These are phyloP conservation scores for Characodon lateralis DNA, from an alignment of 2,797 vertebrate genomes.

Conservation along the genomic window DNA sequence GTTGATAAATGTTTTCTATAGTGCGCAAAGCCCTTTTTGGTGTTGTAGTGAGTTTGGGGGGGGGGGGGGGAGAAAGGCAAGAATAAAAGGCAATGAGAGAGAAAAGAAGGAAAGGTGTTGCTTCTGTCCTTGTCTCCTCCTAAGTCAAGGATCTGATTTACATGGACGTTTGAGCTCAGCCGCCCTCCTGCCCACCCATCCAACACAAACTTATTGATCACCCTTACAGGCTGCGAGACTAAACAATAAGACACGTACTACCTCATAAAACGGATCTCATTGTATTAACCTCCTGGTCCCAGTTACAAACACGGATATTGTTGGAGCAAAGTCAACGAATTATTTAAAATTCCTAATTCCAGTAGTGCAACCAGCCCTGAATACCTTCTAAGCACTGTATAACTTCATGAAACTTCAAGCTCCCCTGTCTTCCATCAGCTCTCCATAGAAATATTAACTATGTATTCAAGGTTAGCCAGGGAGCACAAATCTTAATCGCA, in stretches of 20 bases:
- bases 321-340: not conserved
- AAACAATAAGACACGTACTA: constrained; percentile 23
- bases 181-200: constrained; percentile 35
- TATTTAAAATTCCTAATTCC: constrained; percentile 5
- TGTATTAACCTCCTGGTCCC: not conserved
- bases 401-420: constrained; percentile 16
- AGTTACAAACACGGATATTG: not conserved
- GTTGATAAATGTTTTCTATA: too few relatives aligned
- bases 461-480: constrained; percentile 50
- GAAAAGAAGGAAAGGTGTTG: constrained; percentile 43
- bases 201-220: constrained; percentile 68
- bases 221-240: constrained; percentile 45
- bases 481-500: constrained; percentile 61
- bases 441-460: constrained; percentile 24
- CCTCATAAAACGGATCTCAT: constrained; percentile 17
- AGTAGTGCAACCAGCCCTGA: not conserved
- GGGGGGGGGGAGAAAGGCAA: constrained; percentile 14
- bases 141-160: constrained; percentile 83
- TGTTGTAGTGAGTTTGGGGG: too few relatives aligned
- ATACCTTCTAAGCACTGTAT: not conserved
- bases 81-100: constrained; percentile 27
- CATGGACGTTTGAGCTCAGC: constrained; percentile 71
- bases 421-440: constrained; percentile 22
- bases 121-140: constrained; percentile 75
- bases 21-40: too few relatives aligned